phyloP scores from a whole-genome alignment of 2,797 vertebrate genomes.

The Neomorphus geoffroyi region DNA sequence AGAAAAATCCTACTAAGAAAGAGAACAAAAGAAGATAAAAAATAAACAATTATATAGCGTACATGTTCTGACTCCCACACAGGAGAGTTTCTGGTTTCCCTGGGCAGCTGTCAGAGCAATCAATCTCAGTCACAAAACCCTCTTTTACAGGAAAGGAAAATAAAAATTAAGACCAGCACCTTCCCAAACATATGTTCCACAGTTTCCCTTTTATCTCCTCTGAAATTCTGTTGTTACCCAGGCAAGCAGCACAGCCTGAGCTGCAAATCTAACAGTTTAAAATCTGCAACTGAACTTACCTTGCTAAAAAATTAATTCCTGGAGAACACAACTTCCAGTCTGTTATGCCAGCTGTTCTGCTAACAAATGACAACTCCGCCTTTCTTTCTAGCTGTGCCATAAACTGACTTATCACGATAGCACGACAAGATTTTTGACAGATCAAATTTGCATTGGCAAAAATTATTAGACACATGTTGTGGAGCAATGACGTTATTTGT shows the following conservation, averaged over 20 bases:
- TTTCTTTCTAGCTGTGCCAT: conserved; percentile 19
- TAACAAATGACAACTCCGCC: conserved; percentile 46
- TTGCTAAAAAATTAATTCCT: conserved; percentile 16
- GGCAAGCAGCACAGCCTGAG: not conserved
- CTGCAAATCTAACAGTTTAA: not conserved
- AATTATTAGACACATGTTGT: not conserved
- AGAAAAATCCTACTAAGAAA: not conserved
- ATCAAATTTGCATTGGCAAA: conserved; percentile 21
- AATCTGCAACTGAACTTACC: not conserved
- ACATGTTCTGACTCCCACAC: not conserved
- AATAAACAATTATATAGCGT: not conserved
- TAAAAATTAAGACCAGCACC: not conserved
- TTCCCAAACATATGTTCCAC: not conserved
- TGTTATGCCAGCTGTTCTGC: conserved; percentile 63
- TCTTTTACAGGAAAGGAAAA: not conserved
- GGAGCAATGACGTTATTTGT: not conserved
- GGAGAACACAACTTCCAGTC: conserved; percentile 39
- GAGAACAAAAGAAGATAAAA: not conserved
- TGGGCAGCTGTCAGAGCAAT: conserved; percentile 10
- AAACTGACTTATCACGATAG: not conserved
- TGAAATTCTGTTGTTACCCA: not conserved
- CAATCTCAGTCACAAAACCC: not conserved
- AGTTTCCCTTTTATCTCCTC: not conserved
- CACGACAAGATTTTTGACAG: conserved; percentile 34
- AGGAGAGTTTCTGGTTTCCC: not conserved